These are phyloP conservation scores for Heliconius erato DNA, from an alignment of 2,888 invertebrate genomes.

Conservation along the genomic window DNA sequence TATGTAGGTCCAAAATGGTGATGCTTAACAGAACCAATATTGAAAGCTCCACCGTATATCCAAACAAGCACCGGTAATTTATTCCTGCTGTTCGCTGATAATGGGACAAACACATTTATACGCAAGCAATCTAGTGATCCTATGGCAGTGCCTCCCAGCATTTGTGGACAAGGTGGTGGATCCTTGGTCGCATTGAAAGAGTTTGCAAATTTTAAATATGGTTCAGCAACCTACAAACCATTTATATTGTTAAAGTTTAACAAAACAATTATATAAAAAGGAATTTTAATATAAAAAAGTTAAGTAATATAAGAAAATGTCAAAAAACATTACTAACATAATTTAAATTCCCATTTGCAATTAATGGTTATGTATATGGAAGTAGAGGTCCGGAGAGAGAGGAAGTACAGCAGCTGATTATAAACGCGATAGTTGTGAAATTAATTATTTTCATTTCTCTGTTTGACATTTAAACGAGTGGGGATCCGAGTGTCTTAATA, in stretches of 20 bases:
- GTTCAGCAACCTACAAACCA: constrained; percentile 61
- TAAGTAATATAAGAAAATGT: no score
- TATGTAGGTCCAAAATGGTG: constrained; percentile 62
- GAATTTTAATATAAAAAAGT: background rate
- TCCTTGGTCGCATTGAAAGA: constrained; percentile 68
- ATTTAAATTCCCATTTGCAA: no score
- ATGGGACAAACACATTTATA: constrained; percentile 68
- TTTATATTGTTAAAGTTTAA: background rate
- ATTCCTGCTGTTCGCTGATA: constrained; percentile 58
- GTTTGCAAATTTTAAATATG: constrained; percentile 60
- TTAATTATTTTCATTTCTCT: no score
- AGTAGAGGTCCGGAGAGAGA: fast-evolving
- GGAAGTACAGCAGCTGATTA: no score
- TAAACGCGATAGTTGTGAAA: no score
- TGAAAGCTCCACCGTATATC: constrained; percentile 67
- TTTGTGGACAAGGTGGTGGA: constrained; percentile 66
- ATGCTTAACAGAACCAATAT: constrained; percentile 59
- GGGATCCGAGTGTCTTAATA: no score
- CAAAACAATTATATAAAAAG: background rate
- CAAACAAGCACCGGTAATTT: constrained; percentile 66
- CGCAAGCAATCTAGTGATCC: constrained; percentile 67
- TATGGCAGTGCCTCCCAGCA: constrained; percentile 56
- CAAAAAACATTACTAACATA: no score
- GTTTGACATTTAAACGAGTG: no score
- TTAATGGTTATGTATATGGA: no score